Base-by-base conservation (phyloP, 2,797 vertebrate species). In the Serranus cabrilla region DNA sequence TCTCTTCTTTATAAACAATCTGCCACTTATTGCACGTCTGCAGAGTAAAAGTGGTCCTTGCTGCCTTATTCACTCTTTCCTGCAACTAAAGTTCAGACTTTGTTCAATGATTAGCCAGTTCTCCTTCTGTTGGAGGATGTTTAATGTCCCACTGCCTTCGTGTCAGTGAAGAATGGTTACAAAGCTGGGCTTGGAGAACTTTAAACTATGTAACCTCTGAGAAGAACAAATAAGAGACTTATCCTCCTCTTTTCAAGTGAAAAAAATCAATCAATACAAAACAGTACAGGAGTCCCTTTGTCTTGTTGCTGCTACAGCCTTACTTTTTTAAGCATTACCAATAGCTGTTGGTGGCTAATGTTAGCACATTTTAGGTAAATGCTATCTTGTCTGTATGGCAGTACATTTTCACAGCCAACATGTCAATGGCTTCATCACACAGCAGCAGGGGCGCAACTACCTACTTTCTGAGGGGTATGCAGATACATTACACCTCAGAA, bases 31-130 rank as follows among this genome's bases (percentile, higher is more conserved):
- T 7, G 17, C 45, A 11, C 25, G 42, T 55, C 50, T 61, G 50
- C 23, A 18, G 56, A 58, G 57, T 46, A 67, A 42, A 78, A n/a
- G 25, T 76, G 31, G 31, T 47, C n/a, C n/a, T 70, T 25, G 31
- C 16, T n/a, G 18, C 34, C 58, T 62, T 50, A 7, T 66, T 61
- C 42, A 34, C 16, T 20, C 51, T 46, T 3, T 9, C 13, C 25
- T 63, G 25, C 17, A 20, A 52, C 27, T 45, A 14, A 18, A 59
- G 39, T 59, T 31, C 3, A 45, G 17, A 45, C 1, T 31, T 45
- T 58, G 7, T n/a, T 56, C 34, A 21, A 21, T 57, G 17, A 27
- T 40, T 17, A 17, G 20, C 12, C 34, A 55, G 20, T 45, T 52
- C 12, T 47, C 42, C 39, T 62, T 9, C 20, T 37, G 16, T 47